Percentiles rank a stretch among this genome's conserved stretches.
Conservation (phyloP, 1,140 invertebrate genomes). For the Cryptotermes secundus region DNA sequence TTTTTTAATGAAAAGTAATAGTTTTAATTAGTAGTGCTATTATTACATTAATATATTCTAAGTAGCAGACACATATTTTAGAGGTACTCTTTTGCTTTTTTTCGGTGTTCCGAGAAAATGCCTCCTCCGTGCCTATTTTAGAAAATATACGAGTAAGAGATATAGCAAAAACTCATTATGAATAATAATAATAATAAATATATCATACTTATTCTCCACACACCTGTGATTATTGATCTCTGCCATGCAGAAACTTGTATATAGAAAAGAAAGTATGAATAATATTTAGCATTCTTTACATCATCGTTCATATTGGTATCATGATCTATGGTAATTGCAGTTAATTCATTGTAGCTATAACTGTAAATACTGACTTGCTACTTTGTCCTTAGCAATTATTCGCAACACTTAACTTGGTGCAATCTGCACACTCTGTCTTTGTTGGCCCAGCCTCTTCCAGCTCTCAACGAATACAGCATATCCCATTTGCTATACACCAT, state of each 20-base stretch:
- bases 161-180: background rate
- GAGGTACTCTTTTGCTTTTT: background rate
- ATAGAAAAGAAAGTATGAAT: background rate
- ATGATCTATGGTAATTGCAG: no score
- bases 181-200: no score
- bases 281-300: background rate
- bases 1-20: background rate
- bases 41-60: background rate
- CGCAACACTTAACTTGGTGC: no score
- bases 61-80: background rate
- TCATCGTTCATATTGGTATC: no score
- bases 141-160: background rate
- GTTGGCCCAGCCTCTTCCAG: no score
- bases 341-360: no score
- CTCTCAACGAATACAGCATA: no score
- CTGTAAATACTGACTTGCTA: background rate
- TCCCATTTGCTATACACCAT: no score
- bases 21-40: background rate
- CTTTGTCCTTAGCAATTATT: no score
- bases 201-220: constrained; percentile 20
- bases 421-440: no score
- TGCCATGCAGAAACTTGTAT: constrained; percentile 2
- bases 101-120: constrained; percentile 2
- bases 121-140: constrained; percentile 2
- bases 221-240: background rate